A percentile compares a stretch with the other conserved stretches of the same genome.
Evolutionary conservation across 2,888 invertebrate genomes (phyloP).

Genomic region (Exocentrus adspersus): DNA sequence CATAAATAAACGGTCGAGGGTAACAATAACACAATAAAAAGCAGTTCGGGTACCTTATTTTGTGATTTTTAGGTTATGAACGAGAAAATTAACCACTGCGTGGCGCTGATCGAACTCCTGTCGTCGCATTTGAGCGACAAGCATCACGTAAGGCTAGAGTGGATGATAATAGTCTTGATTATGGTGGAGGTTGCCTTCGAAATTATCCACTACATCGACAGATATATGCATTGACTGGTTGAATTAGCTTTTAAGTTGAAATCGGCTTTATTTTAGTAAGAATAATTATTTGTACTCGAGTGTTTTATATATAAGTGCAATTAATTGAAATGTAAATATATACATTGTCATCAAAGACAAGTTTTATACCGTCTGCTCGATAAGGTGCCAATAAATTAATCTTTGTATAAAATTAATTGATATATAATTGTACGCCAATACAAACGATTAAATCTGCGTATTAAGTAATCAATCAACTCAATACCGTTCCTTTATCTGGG

Average conservation of each 20-base stretch:
- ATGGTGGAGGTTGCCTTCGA: conserved; percentile 94
- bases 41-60: not conserved
- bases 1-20: conserved; percentile 84
- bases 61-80: conserved; percentile 81
- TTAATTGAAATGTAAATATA: too few species aligned
- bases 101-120: conserved; percentile 89
- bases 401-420: too few species aligned
- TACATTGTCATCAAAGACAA: too few species aligned
- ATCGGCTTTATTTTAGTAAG: not conserved
- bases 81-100: conserved; percentile 93
- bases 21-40: too few species aligned
- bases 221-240: conserved; percentile 62
- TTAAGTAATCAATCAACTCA: conserved; percentile 11
- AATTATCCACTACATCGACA: conserved; percentile 78
- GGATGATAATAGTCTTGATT: conserved; percentile 97
- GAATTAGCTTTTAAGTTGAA: not conserved
- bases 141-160: conserved; percentile 92
- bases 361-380: too few species aligned
- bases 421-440: too few species aligned
- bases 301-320: too few species aligned
- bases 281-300: too few species aligned
- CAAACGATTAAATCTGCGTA: too few species aligned
- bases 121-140: conserved; percentile 90
- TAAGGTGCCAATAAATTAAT: too few species aligned
- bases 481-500: not conserved